Base-by-base conservation (phyloP, 2,113 vertebrate species). In the Prietella phreatophila region DNA sequence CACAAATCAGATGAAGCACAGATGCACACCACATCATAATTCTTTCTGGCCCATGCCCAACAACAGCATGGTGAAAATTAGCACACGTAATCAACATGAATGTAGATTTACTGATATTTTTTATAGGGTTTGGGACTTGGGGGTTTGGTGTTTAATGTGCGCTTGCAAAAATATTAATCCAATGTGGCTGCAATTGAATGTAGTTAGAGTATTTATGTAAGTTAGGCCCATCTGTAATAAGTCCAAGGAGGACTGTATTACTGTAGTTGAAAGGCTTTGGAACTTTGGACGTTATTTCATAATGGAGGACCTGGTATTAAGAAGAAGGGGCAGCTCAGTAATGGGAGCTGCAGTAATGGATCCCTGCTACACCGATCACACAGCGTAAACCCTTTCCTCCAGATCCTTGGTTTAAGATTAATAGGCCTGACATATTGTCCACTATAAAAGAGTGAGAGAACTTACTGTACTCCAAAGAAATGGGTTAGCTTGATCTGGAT, bases 91-190 rank as follows among this genome's bases (percentile, higher is more conserved):
- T 86, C 42, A 83, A 69, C 63, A 85, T 15, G 39, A 86, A 63
- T 88, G 53, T 39, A 84, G 63, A 71, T 88, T 88, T 88, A 60
- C 83, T 81, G 73, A 67, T 83, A 86, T 88, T 82, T 82, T 84
- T 84, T 55, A 65, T 88, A 71, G 22, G 63, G 53, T 67, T 88
- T 83, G 80, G 82, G 71, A 85, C 14, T 85, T 82, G n/a, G 30
- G 13, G 71, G 85, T 86, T 84, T 83, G 27, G 86, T 4, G 73
- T 88, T 84, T 42, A 50, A 61, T 39, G 36, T 85, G 84, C 36
- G 67, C 86, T 83, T 83, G 33, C 56, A 82, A 63, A 73, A 82
- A 42, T 76, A 79, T 56, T 53, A 39, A 33, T 58, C 25, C 84
- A 85, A 42, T 3, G n/a, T 73, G 67, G 30, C 47, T 85, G 65